Evolutionary conservation across 2,113 vertebrate species (phyloP), one percentile per base, ranked within the genome.

Genomic region (Falco punctatus): DNA sequence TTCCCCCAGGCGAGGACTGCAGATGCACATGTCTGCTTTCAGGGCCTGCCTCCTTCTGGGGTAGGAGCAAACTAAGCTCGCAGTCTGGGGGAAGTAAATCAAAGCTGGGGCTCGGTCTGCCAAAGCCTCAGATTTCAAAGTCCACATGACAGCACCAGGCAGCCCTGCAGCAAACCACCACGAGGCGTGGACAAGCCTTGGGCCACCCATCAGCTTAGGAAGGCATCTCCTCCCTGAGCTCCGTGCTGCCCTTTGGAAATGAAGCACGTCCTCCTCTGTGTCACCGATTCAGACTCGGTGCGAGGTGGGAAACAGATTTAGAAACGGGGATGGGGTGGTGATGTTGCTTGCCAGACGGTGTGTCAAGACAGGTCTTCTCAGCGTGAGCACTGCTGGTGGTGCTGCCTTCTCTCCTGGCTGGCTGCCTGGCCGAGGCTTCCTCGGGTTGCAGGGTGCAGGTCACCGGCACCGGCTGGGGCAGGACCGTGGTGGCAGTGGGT

Each of bases 401-500:
- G 11, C 32, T 19, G 1, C 3, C 18, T 49, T 23, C 26, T 69
- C 46, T 55, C 40, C 40, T 72, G 74, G 13, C 27, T n/a, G 52
- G 23, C 28, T 30, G 23, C 72, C 19, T 42, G 42, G 38, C 61
- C 20, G 30, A 49, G 49, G 44, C 11, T 66, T 30, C 32, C 9
- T 17, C 22, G 69, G 55, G 62, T 6, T 38, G 67, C 32, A 26
- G 59, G 46, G n/a, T 32, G 27, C 44, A 49, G 40, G 26, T 16
- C 49, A 21, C 8, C 30, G 13, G 42, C 22, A 4, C n/a, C 11
- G 62, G 13, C n/a, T 74, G 46, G 22, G 51, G 8, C 12, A 14
- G 75, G 70, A 3, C n/a, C 42, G 12, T 42, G 42, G 0, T 2
- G 38, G 64, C 22, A 30, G 20, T 2, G 38, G 52, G 18, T 1